Base-by-base conservation (phyloP, 2,113 vertebrate species). In the Rana temporaria region DNA sequence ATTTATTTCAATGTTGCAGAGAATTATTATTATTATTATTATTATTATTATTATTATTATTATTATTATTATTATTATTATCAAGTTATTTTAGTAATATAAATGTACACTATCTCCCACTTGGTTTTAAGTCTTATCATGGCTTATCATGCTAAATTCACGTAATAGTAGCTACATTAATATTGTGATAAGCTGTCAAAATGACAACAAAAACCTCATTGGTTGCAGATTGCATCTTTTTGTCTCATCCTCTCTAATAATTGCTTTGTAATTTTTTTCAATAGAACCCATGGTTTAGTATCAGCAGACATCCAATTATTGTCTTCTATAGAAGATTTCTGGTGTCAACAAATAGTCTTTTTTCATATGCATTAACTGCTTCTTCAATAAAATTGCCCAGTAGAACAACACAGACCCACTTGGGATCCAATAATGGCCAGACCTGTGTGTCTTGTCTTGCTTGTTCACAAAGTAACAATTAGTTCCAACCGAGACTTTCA, bases 331-430 rank as follows among this genome's bases (percentile, higher is more conserved):
- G 53, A 30, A 12, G 53, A 9, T 73, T 57, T 73, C 17, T 73
- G 26, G 53, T 34, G 11, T 34, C 15, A 72, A 56, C 69, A 72
- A 72, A 72, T 56, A 17, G 16, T 56, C 0, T 22, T 56, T 56
- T 72, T 72, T 52, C 69, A 72, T 56, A 56, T 72, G 69, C 8
- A 72, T 72, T 72, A 72, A 52, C 9, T 56, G 22, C 8, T 72
- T 38, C 34, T 38, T 38, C 34, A 38, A 30, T 30, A 42, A 55
- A 52, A 24, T 16, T 55, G 53, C 52, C 56, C 53, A 48, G 30
- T 72, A 52, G 70, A 19, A 17, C 26, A 53, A 34, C 26, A 30
- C 30, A 57, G 14, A 73, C 53, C 17, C 53, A 6, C 52, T 72
- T 73, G 53, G 57, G 26, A 19, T 30, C 16, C 52, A 56, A n/a